phyloP scores from a whole-genome alignment of 2,113 vertebrate species.

The Tragulus kanchil region DNA sequence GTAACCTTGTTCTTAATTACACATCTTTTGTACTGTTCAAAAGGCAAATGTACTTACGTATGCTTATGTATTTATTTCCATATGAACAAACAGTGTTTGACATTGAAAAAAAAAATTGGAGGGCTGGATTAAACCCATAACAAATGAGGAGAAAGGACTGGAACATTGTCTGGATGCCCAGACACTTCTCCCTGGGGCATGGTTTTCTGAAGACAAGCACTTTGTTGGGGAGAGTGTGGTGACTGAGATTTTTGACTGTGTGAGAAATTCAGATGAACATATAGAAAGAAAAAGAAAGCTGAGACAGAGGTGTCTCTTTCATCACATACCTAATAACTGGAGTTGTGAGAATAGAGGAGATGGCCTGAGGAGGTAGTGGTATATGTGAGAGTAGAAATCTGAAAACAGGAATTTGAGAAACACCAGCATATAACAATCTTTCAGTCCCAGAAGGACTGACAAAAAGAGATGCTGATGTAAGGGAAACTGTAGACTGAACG shows the following conservation, averaged over 20 bases:
- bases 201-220: background rate
- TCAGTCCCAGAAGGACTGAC: background rate
- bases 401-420: background rate
- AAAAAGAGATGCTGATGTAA: background rate
- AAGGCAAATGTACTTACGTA: background rate
- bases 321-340: background rate
- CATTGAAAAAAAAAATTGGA: background rate
- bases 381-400: background rate
- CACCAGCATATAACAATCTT: rapidly evolving
- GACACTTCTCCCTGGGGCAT: background rate
- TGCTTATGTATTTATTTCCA: background rate
- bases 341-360: background rate
- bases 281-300: background rate
- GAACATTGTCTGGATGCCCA: background rate
- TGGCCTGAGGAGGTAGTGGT: background rate
- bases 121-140: background rate
- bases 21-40: background rate
- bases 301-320: background rate
- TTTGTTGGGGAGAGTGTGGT: background rate
- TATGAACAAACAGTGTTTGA: background rate
- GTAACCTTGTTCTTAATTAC: background rate
- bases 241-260: background rate
- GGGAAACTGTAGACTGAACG: background rate
- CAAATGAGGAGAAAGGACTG: background rate
- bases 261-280: background rate